phyloP scores from a whole-genome alignment of 2,113 vertebrate species.

The Phalacrocorax brasilianus region DNA sequence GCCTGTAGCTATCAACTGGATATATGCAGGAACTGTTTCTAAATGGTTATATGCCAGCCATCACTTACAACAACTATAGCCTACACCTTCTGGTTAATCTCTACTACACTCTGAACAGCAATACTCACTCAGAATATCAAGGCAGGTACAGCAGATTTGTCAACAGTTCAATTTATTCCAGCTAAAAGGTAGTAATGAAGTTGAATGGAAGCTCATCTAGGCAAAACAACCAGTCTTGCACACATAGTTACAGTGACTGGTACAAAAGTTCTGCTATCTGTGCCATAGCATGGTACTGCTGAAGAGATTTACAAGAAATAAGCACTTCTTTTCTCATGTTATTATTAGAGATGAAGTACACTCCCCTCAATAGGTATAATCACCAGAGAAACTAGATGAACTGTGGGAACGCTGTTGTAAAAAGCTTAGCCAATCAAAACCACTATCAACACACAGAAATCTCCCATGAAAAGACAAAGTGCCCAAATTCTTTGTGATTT shows the following conservation, averaged over 20 bases:
- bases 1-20: background rate
- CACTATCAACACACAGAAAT: background rate
- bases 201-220: background rate
- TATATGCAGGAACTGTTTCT: background rate
- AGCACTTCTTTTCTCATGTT: background rate
- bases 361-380: background rate
- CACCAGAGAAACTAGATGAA: background rate
- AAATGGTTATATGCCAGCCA: background rate
- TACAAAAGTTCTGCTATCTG: background rate
- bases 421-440: background rate
- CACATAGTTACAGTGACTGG: background rate
- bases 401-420: background rate
- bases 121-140: background rate
- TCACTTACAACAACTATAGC: background rate
- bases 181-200: background rate
- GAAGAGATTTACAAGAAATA: background rate
- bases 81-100: background rate
- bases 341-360: background rate
- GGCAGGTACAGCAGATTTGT: background rate
- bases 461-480: background rate
- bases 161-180: background rate
- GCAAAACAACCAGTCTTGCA: background rate
- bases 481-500: background rate
- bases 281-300: background rate
- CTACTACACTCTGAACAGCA: background rate